Evolutionary conservation across 2,888 invertebrate genomes (phyloP), one percentile per base, ranked within the genome.

Genomic region (Aplocera efformata): DNA sequence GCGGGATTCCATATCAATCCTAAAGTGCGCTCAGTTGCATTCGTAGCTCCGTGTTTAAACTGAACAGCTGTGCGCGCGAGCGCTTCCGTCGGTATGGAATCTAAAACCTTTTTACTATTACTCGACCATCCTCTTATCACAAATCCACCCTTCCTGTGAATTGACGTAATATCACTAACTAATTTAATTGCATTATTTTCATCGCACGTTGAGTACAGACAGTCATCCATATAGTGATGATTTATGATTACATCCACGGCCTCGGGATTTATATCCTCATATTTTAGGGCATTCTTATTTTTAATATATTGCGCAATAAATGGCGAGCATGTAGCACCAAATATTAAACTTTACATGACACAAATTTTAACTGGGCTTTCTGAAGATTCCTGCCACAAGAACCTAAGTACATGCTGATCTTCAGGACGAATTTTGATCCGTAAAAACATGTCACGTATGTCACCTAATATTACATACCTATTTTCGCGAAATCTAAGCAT

Each of bases 71-170:
- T 21, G 0, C 8, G 5, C 2, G 44, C 39, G 26, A 58, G 21
- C 6, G 50, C 22, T 4, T 51, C 53, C 30, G 50, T 42, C 30
- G 58, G 59, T 13, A 63, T 1, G 10, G 27, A 43, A 1, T 53
- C 20, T 3, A 55, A 27, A 1, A 60, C 56, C 1, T 23, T 6
- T 5, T 20, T 7, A 8, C 45, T 41, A 22, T 63, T 63, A 17
- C 53, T 52, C 0, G 50, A 42, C 61, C 60, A 60, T 22, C 54
- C 57, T 1, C 56, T 22, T 3, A 64, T 56, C 9, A 58, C 48
- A 17, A 62, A 62, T 0, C 51, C 55, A 6, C 62, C 62, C 5
- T 42, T 3, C 13, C 29, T 36, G 31, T 65, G 61, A 10, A 60
- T 57, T 1, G 37, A 0, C 0, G 32, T 32, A 1, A 54, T n/a